Evolutionary conservation across 2,113 vertebrate species (phyloP).

Genomic region (Pluvialis apricaria): DNA sequence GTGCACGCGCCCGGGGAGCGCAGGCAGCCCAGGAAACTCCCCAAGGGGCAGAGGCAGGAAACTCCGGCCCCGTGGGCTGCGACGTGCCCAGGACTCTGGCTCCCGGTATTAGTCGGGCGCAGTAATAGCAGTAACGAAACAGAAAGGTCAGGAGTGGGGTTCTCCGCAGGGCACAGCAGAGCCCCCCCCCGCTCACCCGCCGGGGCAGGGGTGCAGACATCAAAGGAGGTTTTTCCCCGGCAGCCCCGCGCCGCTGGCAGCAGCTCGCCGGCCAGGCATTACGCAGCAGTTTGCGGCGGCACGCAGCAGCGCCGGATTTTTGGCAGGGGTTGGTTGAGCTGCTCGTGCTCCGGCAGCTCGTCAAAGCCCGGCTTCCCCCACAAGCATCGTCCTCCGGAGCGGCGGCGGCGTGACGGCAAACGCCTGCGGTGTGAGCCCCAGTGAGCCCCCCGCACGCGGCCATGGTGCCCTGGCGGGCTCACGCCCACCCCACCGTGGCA

Average conservation of each 20-base stretch:
- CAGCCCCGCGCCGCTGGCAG: neutral
- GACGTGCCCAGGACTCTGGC: neutral
- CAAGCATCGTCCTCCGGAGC: neutral
- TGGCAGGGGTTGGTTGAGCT: neutral
- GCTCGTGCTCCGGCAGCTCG: fast-evolving
- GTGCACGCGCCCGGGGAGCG: neutral
- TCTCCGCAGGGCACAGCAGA: neutral
- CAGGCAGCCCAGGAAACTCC: neutral
- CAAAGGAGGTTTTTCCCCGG: neutral
- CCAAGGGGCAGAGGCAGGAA: neutral
- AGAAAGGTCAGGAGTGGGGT: neutral
- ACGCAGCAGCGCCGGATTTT: neutral
- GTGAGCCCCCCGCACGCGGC: neutral
- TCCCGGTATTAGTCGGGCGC: neutral
- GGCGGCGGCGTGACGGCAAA: neutral
- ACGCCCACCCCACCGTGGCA: too few relatives aligned
- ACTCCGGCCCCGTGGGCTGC: neutral
- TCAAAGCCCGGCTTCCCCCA: fast-evolving
- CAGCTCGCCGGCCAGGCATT: neutral
- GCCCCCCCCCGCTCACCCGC: too few relatives aligned
- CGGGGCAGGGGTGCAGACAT: neutral
- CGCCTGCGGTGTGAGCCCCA: fast-evolving
- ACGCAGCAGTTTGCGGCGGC: neutral
- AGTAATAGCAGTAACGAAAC: neutral
- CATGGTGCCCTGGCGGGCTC: neutral